A percentile compares a stretch with the other conserved stretches of the same genome.
Evolutionary conservation across 2,888 invertebrate species (phyloP).

Genomic region (Chelonus formosanus): DNA sequence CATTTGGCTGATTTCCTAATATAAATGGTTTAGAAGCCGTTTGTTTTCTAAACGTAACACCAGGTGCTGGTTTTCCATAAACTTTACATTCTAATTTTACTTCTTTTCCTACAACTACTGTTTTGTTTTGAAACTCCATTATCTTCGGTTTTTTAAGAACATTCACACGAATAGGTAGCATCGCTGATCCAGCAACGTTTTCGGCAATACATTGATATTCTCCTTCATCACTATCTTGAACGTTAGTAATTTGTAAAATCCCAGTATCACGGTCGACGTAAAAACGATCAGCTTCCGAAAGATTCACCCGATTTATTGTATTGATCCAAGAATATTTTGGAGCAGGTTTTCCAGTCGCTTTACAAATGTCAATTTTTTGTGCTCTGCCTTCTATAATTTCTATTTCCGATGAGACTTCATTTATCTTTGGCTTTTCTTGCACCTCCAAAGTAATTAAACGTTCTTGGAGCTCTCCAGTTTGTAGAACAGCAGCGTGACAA

Average conservation of each 20-base stretch:
- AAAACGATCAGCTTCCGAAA: slow-evolving; percentile 75
- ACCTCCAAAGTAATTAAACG: slow-evolving; percentile 84
- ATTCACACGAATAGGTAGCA: slow-evolving; percentile 73
- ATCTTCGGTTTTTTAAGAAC: slow-evolving; percentile 83
- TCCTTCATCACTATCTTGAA: slow-evolving; percentile 81
- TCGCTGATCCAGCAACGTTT: slow-evolving; percentile 79
- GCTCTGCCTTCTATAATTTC: slow-evolving; percentile 84
- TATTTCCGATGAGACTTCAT: slow-evolving; percentile 69
- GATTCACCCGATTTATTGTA: slow-evolving; percentile 75
- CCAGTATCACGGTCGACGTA: slow-evolving; percentile 78
- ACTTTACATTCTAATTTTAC: slow-evolving; percentile 80
- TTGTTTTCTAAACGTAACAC: slow-evolving; percentile 81
- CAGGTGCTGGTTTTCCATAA: slow-evolving; percentile 82
- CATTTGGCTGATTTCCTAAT: slow-evolving; percentile 72
- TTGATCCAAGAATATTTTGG: slow-evolving; percentile 88
- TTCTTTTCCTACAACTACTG: slow-evolving; percentile 72
- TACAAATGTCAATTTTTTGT: slow-evolving; percentile 75
- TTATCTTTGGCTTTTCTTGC: slow-evolving; percentile 78
- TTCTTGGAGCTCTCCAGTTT: slow-evolving; percentile 81
- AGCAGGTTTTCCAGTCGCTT: slow-evolving; percentile 84
- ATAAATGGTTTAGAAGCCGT: slow-evolving; percentile 73
- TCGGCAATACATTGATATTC: slow-evolving; percentile 82
- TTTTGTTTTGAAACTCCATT: slow-evolving; percentile 79
- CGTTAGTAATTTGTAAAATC: slow-evolving; percentile 76
- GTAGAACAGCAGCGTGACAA: slow-evolving; percentile 85